Percentiles rank a stretch among this genome's conserved stretches.
phyloP scores from a whole-genome alignment of 2,113 vertebrate species.

The Cynoglossus semilaevis region DNA sequence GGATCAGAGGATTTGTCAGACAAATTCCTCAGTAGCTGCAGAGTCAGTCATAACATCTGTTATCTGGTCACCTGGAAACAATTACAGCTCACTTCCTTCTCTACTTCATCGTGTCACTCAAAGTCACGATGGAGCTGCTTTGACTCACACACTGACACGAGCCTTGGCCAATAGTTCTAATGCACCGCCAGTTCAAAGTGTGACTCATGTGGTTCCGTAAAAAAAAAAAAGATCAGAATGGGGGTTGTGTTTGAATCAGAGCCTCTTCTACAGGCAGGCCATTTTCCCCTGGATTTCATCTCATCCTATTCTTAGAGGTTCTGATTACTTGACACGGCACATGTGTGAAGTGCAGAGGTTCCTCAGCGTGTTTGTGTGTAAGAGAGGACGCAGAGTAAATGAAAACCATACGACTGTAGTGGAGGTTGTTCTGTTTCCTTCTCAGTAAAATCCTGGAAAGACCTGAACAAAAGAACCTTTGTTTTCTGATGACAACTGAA shows the following conservation, averaged over 20 bases:
- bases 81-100: constrained; percentile 20
- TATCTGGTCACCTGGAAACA: constrained; percentile 30
- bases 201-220: constrained; percentile 18
- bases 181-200: constrained; percentile 4
- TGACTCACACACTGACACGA: background rate
- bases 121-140: background rate
- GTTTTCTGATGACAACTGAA: constrained; percentile 37
- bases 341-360: background rate
- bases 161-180: too few relatives aligned
- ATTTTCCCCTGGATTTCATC: constrained; percentile 23
- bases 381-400: constrained; percentile 37
- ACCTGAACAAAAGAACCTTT: constrained; percentile 51
- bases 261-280: constrained; percentile 13
- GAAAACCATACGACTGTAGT: constrained; percentile 34
- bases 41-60: constrained; percentile 53
- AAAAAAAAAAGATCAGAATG: constrained; percentile 10
- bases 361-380: background rate
- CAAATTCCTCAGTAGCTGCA: constrained; percentile 46
- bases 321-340: constrained; percentile 21
- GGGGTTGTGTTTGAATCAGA: constrained; percentile 9
- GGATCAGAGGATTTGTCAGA: constrained; percentile 52
- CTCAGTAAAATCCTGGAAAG: constrained; percentile 28
- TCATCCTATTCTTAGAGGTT: constrained; percentile 31
- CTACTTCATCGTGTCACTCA: background rate
- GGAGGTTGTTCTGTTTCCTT: constrained; percentile 1